Evolutionary conservation across 2,113 vertebrate species (phyloP), one percentile per base, ranked within the genome.

Genomic region (Aleadryas rufinucha): DNA sequence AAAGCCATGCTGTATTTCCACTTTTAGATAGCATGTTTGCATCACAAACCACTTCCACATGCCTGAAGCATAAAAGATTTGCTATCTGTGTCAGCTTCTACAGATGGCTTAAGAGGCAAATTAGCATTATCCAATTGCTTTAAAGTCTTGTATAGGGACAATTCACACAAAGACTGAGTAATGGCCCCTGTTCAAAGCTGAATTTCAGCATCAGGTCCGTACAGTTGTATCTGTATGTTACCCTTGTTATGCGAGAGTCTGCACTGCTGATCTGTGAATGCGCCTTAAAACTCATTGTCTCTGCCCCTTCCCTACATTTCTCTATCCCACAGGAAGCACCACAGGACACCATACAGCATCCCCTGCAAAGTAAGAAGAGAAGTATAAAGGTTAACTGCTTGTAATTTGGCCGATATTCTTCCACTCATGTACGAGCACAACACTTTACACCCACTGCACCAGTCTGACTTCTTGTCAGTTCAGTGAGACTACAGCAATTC

Each of bases 1-100:
- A 89, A 94, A 91, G 90, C 87, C 71, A 56, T 66, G 54, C 75
- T 54, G 42, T 64, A 71, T 88, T 91, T 95, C 95, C 84, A 79
- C 79, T 90, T 93, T 90, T 45, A 96, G 85, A 83, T 83, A 72
- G 61, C 13, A 72, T 4, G 87, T 94, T 96, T 94, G 93, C 94
- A 93, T 96, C 93, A 94, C 82, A 96, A 97, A 95, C 85, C 93
- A 96, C 91, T 96, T 96, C 87, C 95, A 96, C 54, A 42, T 74
- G 91, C 95, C 95, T 31, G 79, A 85, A 95, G 95, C 95, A 86
- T 52, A 84, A 90, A 83, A 97, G 78, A 94, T 96, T 93, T 68
- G 86, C 93, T 96, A 95, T 96, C 93, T 93, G 37, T 82, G 66
- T 93, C 93, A 91, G 84, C 83, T 93, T 69, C 65, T 91, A 33